Percentiles rank a stretch among this genome's conserved stretches.
Conservation (phyloP, 2,888 invertebrate species). For the Augochlorella aurata region DNA sequence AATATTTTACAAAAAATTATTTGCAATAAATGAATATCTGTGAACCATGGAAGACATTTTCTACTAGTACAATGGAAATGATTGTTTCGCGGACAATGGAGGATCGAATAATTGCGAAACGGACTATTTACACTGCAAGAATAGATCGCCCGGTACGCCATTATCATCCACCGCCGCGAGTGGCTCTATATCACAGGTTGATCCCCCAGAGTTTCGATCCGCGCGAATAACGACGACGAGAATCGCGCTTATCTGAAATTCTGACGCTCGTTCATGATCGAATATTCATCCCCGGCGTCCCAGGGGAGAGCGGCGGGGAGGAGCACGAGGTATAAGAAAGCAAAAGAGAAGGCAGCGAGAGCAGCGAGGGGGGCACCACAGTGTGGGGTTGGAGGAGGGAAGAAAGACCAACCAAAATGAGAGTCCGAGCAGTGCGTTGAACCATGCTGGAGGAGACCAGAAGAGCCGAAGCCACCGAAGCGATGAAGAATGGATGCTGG, state of each 20-base stretch:
- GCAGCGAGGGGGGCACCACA: conserved; percentile 19
- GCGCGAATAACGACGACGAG: conserved; percentile 53
- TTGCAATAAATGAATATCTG: not conserved
- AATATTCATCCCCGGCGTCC: conserved; percentile 64
- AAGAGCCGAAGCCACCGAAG: conserved; percentile 70
- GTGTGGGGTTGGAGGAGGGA: conserved; percentile 40
- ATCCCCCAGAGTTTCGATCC: conserved; percentile 59
- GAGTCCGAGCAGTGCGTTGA: conserved; percentile 63
- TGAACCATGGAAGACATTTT: not conserved
- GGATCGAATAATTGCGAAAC: not conserved
- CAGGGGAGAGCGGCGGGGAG: conserved; percentile 25
- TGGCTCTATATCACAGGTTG: conserved; percentile 45
- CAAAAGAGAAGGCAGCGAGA: conserved; percentile 35
- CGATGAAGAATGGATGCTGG: conserved; percentile 80
- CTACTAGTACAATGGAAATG: not conserved
- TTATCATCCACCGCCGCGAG: conserved; percentile 52
- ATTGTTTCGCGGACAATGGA: not conserved
- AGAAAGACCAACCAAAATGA: conserved; percentile 58
- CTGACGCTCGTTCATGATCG: conserved; percentile 63
- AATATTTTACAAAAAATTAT: not conserved
- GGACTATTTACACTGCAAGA: conserved; percentile 9
- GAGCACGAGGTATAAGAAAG: conserved; percentile 40
- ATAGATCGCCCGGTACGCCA: conserved; percentile 30
- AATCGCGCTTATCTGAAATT: conserved; percentile 65
- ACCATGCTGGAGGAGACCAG: conserved; percentile 61